Evolutionary conservation across 2,888 invertebrate genomes (phyloP).

Genomic region (Phalera bucephala): DNA sequence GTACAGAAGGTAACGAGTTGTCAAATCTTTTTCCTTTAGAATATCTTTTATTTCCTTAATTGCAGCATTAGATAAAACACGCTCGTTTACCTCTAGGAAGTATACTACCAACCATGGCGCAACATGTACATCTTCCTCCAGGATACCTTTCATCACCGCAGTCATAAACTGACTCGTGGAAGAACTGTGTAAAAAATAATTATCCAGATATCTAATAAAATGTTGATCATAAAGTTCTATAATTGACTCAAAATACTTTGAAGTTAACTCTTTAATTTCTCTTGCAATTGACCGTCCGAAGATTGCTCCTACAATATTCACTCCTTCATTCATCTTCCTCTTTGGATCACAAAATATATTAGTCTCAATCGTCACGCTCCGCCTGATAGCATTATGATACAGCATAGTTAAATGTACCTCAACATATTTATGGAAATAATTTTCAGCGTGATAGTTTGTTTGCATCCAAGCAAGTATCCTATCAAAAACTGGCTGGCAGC

Average conservation of each 20-base stretch:
- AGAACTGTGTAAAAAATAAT: constrained; percentile 3
- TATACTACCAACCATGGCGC: constrained; percentile 19
- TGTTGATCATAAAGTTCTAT: too few relatives aligned
- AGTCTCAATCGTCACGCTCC: constrained; percentile 32
- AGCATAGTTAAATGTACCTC: constrained; percentile 51
- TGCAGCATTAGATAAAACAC: background rate
- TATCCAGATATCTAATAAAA: constrained; percentile 35
- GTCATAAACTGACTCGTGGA: constrained; percentile 9
- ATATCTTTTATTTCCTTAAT: constrained; percentile 8
- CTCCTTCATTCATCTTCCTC: constrained; percentile 33
- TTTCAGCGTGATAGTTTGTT: constrained; percentile 41
- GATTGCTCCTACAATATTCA: constrained; percentile 41
- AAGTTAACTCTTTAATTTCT: constrained; percentile 39
- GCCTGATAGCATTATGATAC: constrained; percentile 49
- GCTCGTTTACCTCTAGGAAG: constrained; percentile 2
- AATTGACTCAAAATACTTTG: constrained; percentile 47
- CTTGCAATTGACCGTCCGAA: constrained; percentile 46
- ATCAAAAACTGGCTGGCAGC: constrained; percentile 46
- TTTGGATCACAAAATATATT: constrained; percentile 36
- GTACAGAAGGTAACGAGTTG: constrained; percentile 4
- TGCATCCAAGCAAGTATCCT: constrained; percentile 38
- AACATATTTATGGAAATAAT: constrained; percentile 40
- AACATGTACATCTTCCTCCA: constrained; percentile 9
- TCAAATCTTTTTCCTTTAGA: constrained; percentile 2
- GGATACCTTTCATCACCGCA: constrained; percentile 13